Evolutionary conservation across 2,888 invertebrate species (phyloP), one percentile per base, ranked within the genome.

Genomic region (Rhagonycha lutea): DNA sequence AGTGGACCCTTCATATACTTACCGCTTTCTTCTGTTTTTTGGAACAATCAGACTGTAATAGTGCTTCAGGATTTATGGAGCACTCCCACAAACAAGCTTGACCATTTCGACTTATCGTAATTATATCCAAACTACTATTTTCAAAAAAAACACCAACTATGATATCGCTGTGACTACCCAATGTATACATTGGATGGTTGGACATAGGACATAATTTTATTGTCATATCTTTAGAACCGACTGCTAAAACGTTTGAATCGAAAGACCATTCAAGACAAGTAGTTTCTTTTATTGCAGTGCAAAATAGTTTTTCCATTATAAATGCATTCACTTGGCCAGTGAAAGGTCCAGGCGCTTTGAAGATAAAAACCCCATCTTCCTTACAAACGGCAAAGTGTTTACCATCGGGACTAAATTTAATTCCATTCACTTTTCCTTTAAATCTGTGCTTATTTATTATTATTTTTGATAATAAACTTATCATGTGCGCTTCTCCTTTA

Each of bases 381-480:
- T 96, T 95, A 62, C 96, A 95, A 11, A 96, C 95, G 0, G 98
- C 98, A 90, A 98, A 95, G 85, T 95, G 94, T 89, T 93, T 94
- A 23, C 98, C 97, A 90, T 98, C 94, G 0, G 98, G 98, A 85
- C 98, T 98, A 87, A 99, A 99, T 84, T 92, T 92, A 0, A 98
- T 91, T 70, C 92, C 92, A 80, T 91, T 91, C 0, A 97, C 93
- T 79, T 91, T 91, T 74, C 92, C 90, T 83, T 94, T 94, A 85
- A 98, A 98, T 84, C 95, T 92, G 83, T 97, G 94, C 63, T 91
- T 92, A 85, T 98, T 95, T 80, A 98, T 91, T 0, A 97, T 91
- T 29, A 93, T 93, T 83, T 94, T 93, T 75, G 96, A 96, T 10
- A 95, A 88, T 85, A 98, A 89, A 85, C 96, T 97, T 71, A 98